These are phyloP conservation scores for Xenopus tropicalis DNA, from an alignment of 2,113 vertebrate genomes.

Conservation along the genomic window UCB_Xtro_10.0 CM004451.2:10765001-10765500, in stretches of 20 bases:
- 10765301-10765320: slow-evolving; percentile 12
- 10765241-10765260: not conserved
- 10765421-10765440: not conserved
- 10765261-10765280: slow-evolving; percentile 10
- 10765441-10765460: not conserved
- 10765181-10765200: slow-evolving; percentile 16
- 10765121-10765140: too few relatives aligned
- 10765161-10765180: slow-evolving; percentile 17
- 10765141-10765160: not conserved
- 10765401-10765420: slow-evolving; percentile 13
- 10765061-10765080: too few relatives aligned
- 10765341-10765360: not conserved
- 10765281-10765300: slow-evolving; percentile 15
- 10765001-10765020: too few relatives aligned
- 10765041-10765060: too few relatives aligned
- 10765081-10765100: too few relatives aligned
- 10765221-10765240: slow-evolving; percentile 1
- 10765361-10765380: not conserved
- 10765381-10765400: slow-evolving; percentile 10
- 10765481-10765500: slow-evolving; percentile 6
- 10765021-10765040: too few relatives aligned
- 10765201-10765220: slow-evolving; percentile 11
- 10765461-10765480: slow-evolving; percentile 4
- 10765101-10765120: too few relatives aligned
- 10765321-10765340: slow-evolving; percentile 14